Evolutionary conservation across 1,140 invertebrate genomes (phyloP).

Genomic region (Leptestheria dahalacensis): DNA sequence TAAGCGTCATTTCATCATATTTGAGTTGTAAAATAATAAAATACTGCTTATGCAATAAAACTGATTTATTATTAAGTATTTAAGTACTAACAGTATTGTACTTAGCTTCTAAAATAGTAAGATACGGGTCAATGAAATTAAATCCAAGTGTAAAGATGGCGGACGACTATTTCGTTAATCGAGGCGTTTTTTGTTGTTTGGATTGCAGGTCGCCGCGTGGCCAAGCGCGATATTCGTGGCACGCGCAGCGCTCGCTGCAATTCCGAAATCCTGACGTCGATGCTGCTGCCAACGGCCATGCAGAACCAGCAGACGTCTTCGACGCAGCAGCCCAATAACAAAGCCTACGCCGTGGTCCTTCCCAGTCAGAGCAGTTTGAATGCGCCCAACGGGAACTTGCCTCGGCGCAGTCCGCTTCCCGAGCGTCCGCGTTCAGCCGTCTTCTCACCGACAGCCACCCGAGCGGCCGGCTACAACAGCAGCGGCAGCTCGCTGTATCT

Average conservation of each 20-base stretch:
- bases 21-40: too few species aligned
- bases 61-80: too few species aligned
- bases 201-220: background rate
- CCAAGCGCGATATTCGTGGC: background rate
- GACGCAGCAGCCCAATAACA: background rate
- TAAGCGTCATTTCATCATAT: too few species aligned
- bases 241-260: conserved; percentile 7
- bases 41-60: too few species aligned
- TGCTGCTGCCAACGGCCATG: background rate
- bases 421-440: conserved; percentile 9
- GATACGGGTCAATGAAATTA: too few species aligned
- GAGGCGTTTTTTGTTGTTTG: background rate
- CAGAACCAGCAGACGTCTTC: background rate
- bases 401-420: background rate
- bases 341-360: conserved; percentile 8
- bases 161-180: too few species aligned
- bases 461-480: conserved; percentile 1
- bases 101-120: too few species aligned
- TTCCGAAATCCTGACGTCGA: conserved; percentile 5
- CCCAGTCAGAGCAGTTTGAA: background rate
- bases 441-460: background rate
- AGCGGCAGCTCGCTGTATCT: conserved; percentile 10
- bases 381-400: background rate
- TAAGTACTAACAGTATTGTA: too few species aligned
- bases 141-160: too few species aligned